Conservation (phyloP, 1,140 invertebrate genomes). For the Berghia stephanieae region DNA sequence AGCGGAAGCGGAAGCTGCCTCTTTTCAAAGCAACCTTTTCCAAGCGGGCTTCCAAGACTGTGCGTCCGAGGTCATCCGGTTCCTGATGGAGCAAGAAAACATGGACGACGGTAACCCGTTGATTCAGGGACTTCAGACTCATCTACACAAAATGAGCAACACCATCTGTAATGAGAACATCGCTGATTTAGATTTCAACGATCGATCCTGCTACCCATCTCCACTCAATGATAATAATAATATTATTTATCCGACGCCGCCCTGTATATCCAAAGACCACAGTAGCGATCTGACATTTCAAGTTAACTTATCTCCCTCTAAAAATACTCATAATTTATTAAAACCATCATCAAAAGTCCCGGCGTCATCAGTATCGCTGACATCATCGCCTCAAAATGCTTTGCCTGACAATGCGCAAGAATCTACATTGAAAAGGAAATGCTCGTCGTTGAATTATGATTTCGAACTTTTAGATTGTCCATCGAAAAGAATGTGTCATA, state of each 20-base stretch:
- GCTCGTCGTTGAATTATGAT: no score
- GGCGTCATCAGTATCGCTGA: no score
- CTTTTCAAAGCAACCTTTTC: conserved; percentile 17
- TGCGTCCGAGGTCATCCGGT: conserved; percentile 25
- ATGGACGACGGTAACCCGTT: conserved; percentile 21
- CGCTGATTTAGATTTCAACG: neutral
- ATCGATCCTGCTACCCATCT: neutral
- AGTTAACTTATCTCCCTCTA: no score
- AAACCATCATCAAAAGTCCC: no score
- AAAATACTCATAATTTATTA: no score
- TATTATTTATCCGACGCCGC: neutral
- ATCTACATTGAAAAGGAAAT: no score
- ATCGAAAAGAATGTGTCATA: no score
- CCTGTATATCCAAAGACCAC: neutral
- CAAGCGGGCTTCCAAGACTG: conserved; percentile 29
- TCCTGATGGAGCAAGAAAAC: conserved; percentile 10
- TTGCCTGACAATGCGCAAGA: no score
- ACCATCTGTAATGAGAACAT: neutral
- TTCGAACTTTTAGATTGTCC: no score
- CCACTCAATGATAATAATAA: neutral
- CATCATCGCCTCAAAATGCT: no score
- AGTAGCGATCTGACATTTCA: no score
- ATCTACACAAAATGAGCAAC: neutral
- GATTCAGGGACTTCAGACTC: conserved; percentile 4
- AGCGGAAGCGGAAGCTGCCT: neutral